These are phyloP conservation scores for Ptilodon capucinus DNA, from an alignment of 2,888 invertebrate species.

Conservation along the genomic window DNA sequence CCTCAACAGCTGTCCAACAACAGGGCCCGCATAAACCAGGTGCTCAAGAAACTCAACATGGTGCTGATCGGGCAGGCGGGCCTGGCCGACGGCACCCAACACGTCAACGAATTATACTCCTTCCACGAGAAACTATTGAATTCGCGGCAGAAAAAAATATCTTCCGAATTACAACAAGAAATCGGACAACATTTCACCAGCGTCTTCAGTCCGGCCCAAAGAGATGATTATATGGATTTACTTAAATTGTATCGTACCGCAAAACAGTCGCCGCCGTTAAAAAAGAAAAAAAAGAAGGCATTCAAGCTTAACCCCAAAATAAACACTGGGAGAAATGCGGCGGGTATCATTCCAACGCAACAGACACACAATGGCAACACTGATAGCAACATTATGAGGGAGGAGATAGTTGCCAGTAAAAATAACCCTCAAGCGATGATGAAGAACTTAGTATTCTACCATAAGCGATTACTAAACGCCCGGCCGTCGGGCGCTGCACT, in stretches of 20 bases:
- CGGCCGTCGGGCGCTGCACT: conserved; percentile 38
- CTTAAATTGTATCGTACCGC: conserved; percentile 48
- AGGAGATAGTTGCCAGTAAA: conserved; percentile 9
- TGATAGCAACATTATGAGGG: conserved; percentile 3
- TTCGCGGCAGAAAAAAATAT: conserved; percentile 52
- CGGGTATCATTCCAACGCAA: conserved; percentile 39
- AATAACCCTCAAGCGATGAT: conserved; percentile 23
- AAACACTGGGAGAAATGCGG: conserved; percentile 33
- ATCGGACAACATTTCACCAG: conserved; percentile 76
- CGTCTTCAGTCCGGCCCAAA: conserved; percentile 74
- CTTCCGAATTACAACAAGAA: conserved; percentile 65
- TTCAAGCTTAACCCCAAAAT: conserved; percentile 36
- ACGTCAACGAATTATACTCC: conserved; percentile 66
- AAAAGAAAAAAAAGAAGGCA: conserved; percentile 41
- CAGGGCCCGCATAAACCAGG: conserved; percentile 65
- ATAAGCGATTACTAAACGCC: conserved; percentile 40
- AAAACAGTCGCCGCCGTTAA: conserved; percentile 26
- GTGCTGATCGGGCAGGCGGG: conserved; percentile 84
- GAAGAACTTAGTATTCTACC: conserved; percentile 46
- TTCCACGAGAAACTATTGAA: conserved; percentile 59
- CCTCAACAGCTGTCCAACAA: conserved; percentile 54
- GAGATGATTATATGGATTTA: conserved; percentile 65
- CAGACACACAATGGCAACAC: conserved; percentile 21
- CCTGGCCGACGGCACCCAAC: conserved; percentile 73
- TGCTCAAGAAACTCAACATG: conserved; percentile 79